Evolutionary conservation across 2,797 vertebrate species (phyloP).

Genomic region (Tauraco hartlaubi): DNA sequence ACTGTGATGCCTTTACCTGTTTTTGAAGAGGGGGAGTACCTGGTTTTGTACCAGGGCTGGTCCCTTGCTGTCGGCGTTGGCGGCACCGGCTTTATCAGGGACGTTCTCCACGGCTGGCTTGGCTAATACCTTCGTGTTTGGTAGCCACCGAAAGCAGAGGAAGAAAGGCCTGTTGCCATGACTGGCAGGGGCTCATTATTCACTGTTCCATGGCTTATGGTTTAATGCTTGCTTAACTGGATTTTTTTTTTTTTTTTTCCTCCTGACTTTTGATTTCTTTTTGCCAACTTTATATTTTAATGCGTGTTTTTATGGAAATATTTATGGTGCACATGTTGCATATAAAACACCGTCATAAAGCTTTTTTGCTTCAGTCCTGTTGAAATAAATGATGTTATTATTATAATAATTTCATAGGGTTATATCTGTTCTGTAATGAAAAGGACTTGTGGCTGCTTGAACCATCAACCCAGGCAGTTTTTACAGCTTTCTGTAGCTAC

Average conservation of each 20-base stretch:
- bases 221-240: slow-evolving; percentile 50
- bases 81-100: not conserved
- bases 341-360: slow-evolving; percentile 79
- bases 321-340: slow-evolving; percentile 78
- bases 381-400: slow-evolving; percentile 78
- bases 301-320: slow-evolving; percentile 81
- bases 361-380: slow-evolving; percentile 63
- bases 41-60: no score
- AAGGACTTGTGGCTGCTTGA: slow-evolving; percentile 68
- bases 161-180: slow-evolving; percentile 34
- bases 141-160: slow-evolving; percentile 34
- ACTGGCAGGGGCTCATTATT: slow-evolving; percentile 51
- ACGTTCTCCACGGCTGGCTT: not conserved
- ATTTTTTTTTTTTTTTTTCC: not conserved
- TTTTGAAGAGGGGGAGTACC: not conserved
- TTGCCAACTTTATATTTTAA: slow-evolving; percentile 78
- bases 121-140: not conserved
- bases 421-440: slow-evolving; percentile 76
- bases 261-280: slow-evolving; percentile 70
- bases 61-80: rapidly evolving
- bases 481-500: slow-evolving; percentile 37
- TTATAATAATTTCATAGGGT: slow-evolving; percentile 72
- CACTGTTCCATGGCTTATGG: slow-evolving; percentile 19
- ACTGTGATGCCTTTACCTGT: rapidly evolving
- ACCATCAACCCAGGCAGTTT: slow-evolving; percentile 47